Evolutionary conservation across 2,113 vertebrate species (phyloP).

Genomic region (Aplodontia rufa): DNA sequence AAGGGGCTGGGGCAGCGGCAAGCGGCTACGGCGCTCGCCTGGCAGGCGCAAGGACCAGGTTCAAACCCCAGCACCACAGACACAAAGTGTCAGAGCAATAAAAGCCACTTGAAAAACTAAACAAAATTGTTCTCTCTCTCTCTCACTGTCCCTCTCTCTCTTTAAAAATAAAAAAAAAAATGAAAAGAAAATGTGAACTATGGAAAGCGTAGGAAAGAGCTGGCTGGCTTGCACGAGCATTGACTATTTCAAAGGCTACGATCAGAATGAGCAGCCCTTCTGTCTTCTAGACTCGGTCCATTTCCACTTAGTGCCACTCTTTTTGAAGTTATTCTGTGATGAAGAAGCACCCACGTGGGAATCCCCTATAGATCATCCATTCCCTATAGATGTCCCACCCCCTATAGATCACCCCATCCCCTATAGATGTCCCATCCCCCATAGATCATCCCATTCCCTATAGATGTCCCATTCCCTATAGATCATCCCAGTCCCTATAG

Average conservation of each 20-base stretch:
- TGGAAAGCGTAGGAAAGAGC: not conserved
- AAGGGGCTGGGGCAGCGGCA: no score
- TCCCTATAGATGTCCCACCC: not conserved
- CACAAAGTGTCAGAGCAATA: no score
- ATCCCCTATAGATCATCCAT: not conserved
- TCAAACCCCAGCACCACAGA: no score
- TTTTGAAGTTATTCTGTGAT: not conserved
- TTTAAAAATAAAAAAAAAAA: no score
- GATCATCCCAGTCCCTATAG: not conserved
- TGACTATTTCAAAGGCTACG: not conserved
- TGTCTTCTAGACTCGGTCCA: not conserved
- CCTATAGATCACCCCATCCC: not conserved
- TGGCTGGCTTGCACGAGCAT: no score
- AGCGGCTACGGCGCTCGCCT: no score
- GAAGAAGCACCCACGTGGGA: not conserved
- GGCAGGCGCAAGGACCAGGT: no score
- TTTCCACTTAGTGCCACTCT: no score
- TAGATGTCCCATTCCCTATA: fast-evolving
- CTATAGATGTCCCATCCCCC: not conserved
- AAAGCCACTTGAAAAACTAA: no score
- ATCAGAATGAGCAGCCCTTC: not conserved
- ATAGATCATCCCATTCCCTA: not conserved
- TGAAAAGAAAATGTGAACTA: not conserved
- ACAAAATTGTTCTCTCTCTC: no score
- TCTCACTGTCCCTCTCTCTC: no score